Base-by-base conservation (phyloP, 2,888 invertebrate species). In the Habrosyne pyritoides region DNA sequence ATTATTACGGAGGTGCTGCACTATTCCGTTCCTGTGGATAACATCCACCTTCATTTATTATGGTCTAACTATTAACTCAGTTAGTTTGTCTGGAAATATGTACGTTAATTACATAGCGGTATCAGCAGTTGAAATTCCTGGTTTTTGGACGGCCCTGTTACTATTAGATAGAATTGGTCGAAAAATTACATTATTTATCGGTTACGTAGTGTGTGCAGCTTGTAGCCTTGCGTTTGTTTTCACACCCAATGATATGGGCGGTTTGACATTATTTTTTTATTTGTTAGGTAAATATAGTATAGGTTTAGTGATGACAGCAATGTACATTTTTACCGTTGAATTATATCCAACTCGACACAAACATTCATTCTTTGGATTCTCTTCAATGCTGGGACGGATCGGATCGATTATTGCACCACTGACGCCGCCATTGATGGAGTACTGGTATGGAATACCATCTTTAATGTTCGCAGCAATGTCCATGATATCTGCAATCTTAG, bases 41-140 rank as follows among this genome's bases (percentile, higher is more conserved):
- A 95, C 96, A 1, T 96, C 95, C 65, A 95, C 96, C 0, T 95
- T 97, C 63, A 94, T 97, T 52, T 97, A 96, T 80, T 97, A 96
- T 70, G 97, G 97, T 0, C 84, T 97, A 56, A 96, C 96, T 12
- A 90, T 97, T 53, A 96, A 96, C 83, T 95, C 97, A 0, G 96
- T 96, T 5, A 93, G 94, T 48, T 86, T 97, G 60, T 94, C 95
- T 47, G 96, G 96, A 5, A 94, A 96, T 80, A 95, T 95, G 78
- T 96, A 96, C 79, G 74, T 95, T 10, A 97, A 97, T 83, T 97
- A 96, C 73, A 94, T 96, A 51, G 83, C 94, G 26, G 94, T 94
- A 7, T 89, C 93, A 7, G 81, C 94, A 28, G 93, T 95, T 30
- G 96, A 97, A 80, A 94, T 96, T 64, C 96, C 96, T 3, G 96